Base-by-base conservation (phyloP, 1,140 invertebrate species). In the Platorchestia sp. region DNA sequence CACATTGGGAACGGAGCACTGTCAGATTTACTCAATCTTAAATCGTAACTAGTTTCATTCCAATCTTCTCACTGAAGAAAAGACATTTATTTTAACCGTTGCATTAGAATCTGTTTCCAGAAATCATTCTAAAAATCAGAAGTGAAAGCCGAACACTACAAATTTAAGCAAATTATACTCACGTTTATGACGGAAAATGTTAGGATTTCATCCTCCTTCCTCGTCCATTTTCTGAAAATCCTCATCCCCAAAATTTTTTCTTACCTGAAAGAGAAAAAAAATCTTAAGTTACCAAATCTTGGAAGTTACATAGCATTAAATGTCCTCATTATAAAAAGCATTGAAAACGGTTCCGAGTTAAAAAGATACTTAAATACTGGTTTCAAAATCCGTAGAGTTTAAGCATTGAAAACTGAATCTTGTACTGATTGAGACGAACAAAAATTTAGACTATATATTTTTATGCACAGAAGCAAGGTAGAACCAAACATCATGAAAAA, bases 311-410 rank as follows among this genome's bases (percentile, higher is more conserved):
- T n/a, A n/a, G n/a, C n/a, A 75, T 36, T 3, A 75, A 75, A 75
- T 22, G 36, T 19, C 14, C 47, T 7, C 47, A 75, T 75, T 75
- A 22, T 75, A 14, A 75, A 36, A 75, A 22, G 59, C 14, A 19
- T 75, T 14, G 27, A 14, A 75, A 36, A 10, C 14, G 36, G 59
- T 10, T 22, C 3, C 47, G 27, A 75, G 14, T 36, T 75, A 10
- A 51, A 86, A 14, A 42, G 87, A 42, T 42, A 89, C n/a, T 89
- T 89, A 44, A 89, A 89, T 89, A 44, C 87, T 89, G 41, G 87
- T 44, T 89, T 43, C 36, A 7, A 89, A 89, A 89, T 16, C 87
- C 87, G 87, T 89, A 44, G 87, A 89, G 87, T 89, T 89, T 89
- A 5, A 44, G 42, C 41, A 43, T 89, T 89, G 41, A 3, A 42